phyloP scores from a whole-genome alignment of 2,797 vertebrate species.

The Amblyopsis hoosieri region DNA sequence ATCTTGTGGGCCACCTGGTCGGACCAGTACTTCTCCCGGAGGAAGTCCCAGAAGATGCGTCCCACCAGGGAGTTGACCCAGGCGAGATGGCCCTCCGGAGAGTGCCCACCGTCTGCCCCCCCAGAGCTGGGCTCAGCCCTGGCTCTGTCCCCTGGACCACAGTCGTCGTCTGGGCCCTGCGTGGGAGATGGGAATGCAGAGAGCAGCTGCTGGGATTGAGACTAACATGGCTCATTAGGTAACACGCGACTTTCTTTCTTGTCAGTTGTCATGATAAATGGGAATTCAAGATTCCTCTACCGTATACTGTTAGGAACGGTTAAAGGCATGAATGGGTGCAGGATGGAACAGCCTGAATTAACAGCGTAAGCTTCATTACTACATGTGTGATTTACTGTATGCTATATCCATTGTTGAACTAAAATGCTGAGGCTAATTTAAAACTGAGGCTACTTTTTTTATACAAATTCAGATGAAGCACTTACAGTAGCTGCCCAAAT shows the following conservation, averaged over 20 bases:
- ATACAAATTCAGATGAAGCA: constrained; percentile 5
- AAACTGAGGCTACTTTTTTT: not conserved
- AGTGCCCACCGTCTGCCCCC: constrained; percentile 20
- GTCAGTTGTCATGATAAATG: too few relatives aligned
- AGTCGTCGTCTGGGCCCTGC: constrained; percentile 58
- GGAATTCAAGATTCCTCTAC: too few relatives aligned
- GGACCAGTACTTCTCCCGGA: constrained; percentile 84
- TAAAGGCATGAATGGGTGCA: too few relatives aligned
- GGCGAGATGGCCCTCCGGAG: constrained; percentile 49
- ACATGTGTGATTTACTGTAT: too few relatives aligned
- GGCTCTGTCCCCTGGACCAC: constrained; percentile 26
- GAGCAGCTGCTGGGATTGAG: too few relatives aligned
- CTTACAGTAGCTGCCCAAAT: not conserved
- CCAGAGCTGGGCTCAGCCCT: constrained; percentile 4
- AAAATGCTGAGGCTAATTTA: not conserved
- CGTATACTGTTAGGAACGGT: too few relatives aligned
- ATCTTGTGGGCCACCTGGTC: constrained; percentile 87
- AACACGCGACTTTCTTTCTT: not conserved
- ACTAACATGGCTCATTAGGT: not conserved
- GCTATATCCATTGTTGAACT: not conserved
- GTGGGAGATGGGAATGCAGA: not conserved
- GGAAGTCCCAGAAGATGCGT: constrained; percentile 88
- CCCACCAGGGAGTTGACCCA: constrained; percentile 86
- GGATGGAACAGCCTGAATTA: too few relatives aligned
- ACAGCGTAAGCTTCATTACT: too few relatives aligned